Percentiles rank a stretch among this genome's conserved stretches.
Conservation (phyloP, 2,797 vertebrate species). For the Hapalemur alaotrensis region DNA sequence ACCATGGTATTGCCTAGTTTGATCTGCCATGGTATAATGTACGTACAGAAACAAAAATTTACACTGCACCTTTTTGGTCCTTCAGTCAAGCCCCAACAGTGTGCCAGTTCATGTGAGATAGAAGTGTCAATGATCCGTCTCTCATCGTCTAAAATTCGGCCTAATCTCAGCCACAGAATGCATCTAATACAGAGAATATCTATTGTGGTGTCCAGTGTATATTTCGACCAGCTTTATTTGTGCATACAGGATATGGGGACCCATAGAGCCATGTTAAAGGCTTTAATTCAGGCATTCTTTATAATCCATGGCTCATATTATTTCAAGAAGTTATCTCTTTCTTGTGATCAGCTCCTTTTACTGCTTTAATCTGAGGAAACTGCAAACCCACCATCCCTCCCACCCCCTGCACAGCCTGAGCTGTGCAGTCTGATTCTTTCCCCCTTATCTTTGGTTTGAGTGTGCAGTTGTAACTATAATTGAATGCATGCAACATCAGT, state of each 20-base stretch:
- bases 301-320: not conserved
- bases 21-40: not conserved
- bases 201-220: not conserved
- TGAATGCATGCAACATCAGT: slow-evolving; percentile 46
- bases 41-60: not conserved
- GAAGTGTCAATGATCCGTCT: not conserved
- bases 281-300: not conserved
- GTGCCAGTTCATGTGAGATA: not conserved
- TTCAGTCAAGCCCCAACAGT: not conserved
- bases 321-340: not conserved
- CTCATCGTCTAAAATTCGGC: not conserved
- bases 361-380: not conserved
- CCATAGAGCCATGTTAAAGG: not conserved
- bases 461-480: not conserved
- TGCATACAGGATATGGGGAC: not conserved
- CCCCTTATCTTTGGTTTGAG: not conserved
- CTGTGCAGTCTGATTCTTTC: not conserved
- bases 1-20: not conserved
- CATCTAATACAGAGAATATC: not conserved
- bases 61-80: not conserved
- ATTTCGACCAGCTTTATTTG: not conserved
- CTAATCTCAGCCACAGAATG: not conserved
- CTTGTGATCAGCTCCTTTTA: not conserved
- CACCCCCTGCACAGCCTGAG: not conserved
- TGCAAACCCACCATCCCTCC: not conserved